Percentiles rank a stretch among this genome's conserved stretches.
Conservation (phyloP, 2,113 vertebrate species). For the Bos javanicus region DNA sequence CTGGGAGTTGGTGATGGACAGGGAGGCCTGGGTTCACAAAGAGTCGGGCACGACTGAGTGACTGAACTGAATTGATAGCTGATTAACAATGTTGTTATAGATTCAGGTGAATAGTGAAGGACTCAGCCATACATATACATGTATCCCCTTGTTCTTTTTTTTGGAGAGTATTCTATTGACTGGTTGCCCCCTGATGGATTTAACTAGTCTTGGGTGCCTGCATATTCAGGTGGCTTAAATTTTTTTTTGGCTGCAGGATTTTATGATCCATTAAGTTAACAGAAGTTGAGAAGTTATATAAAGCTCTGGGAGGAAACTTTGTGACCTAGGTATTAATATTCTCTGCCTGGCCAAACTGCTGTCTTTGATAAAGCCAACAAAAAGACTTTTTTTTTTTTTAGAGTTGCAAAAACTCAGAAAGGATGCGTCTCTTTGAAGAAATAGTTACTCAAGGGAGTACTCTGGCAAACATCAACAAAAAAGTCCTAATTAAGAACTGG, state of each 20-base stretch:
- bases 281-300: background rate
- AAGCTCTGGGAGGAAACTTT: background rate
- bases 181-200: background rate
- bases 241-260: background rate
- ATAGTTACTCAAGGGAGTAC: background rate
- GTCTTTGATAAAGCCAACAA: background rate
- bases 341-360: background rate
- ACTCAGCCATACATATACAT: background rate
- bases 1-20: background rate
- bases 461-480: background rate
- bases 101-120: background rate
- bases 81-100: background rate
- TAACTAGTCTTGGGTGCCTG: background rate
- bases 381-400: background rate
- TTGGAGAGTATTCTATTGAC: background rate
- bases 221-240: background rate
- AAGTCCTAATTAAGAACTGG: background rate
- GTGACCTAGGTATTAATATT: background rate
- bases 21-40: background rate
- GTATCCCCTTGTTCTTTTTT: background rate
- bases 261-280: background rate
- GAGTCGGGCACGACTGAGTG: fast-evolving
- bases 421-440: background rate
- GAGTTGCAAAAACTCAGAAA: background rate
- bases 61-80: background rate